Base-by-base conservation (phyloP, 2,888 invertebrate species). In the Pristionchus japonicus region DNA sequence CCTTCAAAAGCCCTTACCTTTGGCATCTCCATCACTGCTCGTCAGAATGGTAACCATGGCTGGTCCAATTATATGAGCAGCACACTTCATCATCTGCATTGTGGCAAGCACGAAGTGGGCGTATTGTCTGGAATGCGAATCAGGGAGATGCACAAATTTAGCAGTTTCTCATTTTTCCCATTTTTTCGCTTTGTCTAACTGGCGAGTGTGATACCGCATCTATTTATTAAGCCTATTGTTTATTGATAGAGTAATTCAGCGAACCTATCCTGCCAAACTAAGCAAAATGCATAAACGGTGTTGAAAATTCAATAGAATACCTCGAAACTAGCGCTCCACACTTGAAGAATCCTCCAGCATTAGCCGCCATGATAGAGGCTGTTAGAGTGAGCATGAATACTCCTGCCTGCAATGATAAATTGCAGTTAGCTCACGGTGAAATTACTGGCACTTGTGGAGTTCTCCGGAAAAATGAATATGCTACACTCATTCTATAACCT, bases 321-420 rank as follows among this genome's bases (percentile, higher is more conserved):
- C 82, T 11, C 20, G 82, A 83, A 0, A 83, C 82, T 20, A 83
- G 82, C 4, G 52, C 82, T 1, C 43, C 87, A 20, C 87, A 87
- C 77, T 87, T 87, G 57, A 64, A 87, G 61, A 87, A 87, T 27
- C 87, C 87, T 27, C 77, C 87, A 7, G 77, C 23, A 27, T 87
- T 87, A 3, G 93, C 93, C 2, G 90, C 92, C n/a, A 93, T 86
- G 89, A 92, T 91, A 34, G 93, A 92, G 52, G 90, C 90, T 1
- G 89, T 86, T n/a, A 93, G 89, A 86, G 93, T 93, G 23, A 92
- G 89, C 6, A 92, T 92, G 49, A 92, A 88, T 0, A 83, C 82
- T 83, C 82, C 82, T 52, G 52, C 52, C 82, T 83, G 20, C n/a
- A n/a, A n/a, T n/a, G n/a, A n/a, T n/a, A n/a, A n/a, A n/a, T n/a